Conservation (phyloP, 2,888 invertebrate species). For the Ypsolopha sequella region DNA sequence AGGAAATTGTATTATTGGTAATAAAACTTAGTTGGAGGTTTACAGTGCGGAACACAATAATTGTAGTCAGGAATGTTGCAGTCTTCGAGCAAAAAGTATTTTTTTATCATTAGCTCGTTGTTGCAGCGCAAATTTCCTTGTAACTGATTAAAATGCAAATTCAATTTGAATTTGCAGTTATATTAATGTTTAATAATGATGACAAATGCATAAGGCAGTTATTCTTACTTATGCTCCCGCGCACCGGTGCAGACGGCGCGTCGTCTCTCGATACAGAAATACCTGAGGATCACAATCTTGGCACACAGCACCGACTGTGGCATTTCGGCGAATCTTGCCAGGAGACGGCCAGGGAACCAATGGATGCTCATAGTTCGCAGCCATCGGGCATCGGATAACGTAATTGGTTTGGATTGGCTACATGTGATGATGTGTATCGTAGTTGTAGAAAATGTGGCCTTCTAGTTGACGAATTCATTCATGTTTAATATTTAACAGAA, state of each 20-base stretch:
- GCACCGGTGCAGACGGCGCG: conserved; percentile 2
- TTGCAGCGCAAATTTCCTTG: too few species aligned
- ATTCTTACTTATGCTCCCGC: not conserved
- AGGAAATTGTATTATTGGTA: conserved; percentile 10
- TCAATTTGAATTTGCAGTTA: not conserved
- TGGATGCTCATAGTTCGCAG: not conserved
- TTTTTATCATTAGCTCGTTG: too few species aligned
- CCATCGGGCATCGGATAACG: not conserved
- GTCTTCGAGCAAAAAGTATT: too few species aligned
- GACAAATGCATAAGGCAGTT: not conserved
- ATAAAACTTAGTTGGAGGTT: too few species aligned
- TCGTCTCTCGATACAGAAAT: conserved; percentile 2
- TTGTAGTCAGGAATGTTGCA: too few species aligned
- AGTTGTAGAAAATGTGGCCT: too few species aligned
- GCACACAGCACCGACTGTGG: not conserved
- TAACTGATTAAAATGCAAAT: too few species aligned
- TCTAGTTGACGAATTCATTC: too few species aligned
- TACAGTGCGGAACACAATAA: too few species aligned
- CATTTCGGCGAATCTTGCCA: conserved; percentile 1
- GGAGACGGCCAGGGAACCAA: not conserved
- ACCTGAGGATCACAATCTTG: not conserved
- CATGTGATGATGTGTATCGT: too few species aligned
- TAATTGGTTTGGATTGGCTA: not conserved
- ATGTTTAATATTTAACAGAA: too few species aligned
- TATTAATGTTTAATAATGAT: conserved; percentile 1